Evolutionary conservation across 2,113 vertebrate species (phyloP), one percentile per base, ranked within the genome.

Genomic region (Dasypus novemcinctus): DNA sequence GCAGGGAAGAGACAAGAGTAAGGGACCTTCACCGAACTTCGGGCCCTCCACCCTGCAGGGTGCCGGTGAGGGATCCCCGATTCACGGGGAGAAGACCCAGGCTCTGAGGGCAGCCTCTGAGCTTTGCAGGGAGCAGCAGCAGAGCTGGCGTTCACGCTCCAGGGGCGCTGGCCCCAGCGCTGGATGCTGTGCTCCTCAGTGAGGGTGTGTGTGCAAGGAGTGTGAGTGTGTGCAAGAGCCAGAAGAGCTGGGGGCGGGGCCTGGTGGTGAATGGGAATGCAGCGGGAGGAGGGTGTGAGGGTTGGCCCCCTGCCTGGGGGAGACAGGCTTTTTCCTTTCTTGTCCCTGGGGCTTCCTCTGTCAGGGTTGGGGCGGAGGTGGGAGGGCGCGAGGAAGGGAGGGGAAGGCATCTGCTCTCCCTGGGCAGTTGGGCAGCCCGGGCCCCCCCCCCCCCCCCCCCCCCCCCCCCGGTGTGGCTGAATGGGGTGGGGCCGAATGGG

Each of bases 311-410:
- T 17, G 95, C 79, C 96, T 5, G 27, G 61, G 49, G 57, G 59
- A 92, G 80, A 96, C 91, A 80, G 13, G 72, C 81, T 92, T 72
- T 93, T 96, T 92, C 85, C 94, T 41, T 80, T 91, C 83, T 66
- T 91, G n/a, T 80, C 81, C 82, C 61, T 20, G 72, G 85, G 96
- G 43, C 71, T 82, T 86, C 80, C 68, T 72, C 64, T 36, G 36
- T 94, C 46, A 29, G 72, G 85, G 72, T 1, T 0, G 8, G 52
- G 82, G 25, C 41, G 66, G 76, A 38, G 38, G 43, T 17, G 46
- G 91, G 33, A 31, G 83, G 64, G 9, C 21, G 87, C 2, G n/a
- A 68, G 85, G 23, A 63, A 38, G 27, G 78, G 71, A 76, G 11
- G 54, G 59, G 87, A 79, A 3, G 79, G 31, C 69, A 83, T 80